Conservation (phyloP, 2,113 vertebrate species). For the Coracopsis vasa region DNA sequence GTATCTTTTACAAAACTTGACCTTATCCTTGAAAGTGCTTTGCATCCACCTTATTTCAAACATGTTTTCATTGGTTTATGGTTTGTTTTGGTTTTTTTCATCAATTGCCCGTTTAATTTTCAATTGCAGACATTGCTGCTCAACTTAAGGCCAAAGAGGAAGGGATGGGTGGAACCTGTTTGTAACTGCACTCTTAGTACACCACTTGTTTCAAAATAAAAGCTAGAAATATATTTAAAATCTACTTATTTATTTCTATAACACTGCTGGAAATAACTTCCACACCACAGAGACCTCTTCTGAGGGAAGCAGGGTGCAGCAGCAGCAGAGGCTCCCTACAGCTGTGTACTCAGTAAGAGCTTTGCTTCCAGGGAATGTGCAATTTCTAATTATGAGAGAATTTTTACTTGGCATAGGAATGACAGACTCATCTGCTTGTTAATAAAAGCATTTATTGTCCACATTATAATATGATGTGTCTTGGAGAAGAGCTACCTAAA, state of each 20-base stretch:
- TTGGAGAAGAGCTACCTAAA: neutral
- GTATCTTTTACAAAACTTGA: neutral
- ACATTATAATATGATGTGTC: neutral
- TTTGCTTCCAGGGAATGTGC: neutral
- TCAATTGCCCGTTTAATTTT: neutral
- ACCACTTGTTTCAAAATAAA: neutral
- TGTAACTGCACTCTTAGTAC: neutral
- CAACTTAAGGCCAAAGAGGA: neutral
- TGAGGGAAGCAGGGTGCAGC: neutral
- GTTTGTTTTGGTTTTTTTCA: neutral
- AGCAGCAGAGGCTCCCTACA: neutral
- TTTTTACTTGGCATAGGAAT: neutral
- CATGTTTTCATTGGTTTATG: neutral
- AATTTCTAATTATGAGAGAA: conserved; percentile 14
- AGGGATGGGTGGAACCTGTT: neutral
- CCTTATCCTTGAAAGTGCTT: neutral
- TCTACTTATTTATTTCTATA: neutral
- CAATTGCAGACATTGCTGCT: rapidly evolving
- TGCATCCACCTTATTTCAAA: neutral
- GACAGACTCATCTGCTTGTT: conserved; percentile 13
- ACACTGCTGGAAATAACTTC: conserved; percentile 15
- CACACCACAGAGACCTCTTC: neutral
- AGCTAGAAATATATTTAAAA: neutral
- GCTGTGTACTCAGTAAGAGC: neutral
- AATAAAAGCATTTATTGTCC: conserved; percentile 18